Conservation (phyloP, 2,888 invertebrate species). For the Leptopilina drosophilae region DNA sequence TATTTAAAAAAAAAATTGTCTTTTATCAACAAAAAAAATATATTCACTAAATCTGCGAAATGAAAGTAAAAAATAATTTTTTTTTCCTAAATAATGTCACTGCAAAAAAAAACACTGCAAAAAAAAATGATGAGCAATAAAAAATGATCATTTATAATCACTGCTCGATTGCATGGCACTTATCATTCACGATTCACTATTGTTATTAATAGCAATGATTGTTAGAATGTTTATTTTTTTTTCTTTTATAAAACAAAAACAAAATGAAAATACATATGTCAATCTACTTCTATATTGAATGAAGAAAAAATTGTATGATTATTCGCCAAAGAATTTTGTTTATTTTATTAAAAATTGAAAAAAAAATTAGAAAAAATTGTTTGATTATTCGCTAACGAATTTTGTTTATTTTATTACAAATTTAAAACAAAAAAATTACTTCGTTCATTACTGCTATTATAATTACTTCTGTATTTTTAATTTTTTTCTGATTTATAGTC, state of each 20-base stretch:
- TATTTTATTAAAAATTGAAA: no score
- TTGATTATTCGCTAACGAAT: no score
- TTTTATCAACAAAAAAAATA: background rate
- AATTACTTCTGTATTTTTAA: no score
- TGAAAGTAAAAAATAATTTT: constrained; percentile 11
- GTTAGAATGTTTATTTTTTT: background rate
- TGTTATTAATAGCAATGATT: constrained; percentile 1
- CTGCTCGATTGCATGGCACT: constrained; percentile 40
- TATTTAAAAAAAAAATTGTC: background rate
- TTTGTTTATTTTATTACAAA: no score
- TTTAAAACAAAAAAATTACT: no score
- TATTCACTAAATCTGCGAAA: constrained; percentile 30
- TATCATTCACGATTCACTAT: background rate
- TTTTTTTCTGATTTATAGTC: no score
- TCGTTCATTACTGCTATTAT: no score
- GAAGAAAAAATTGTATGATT: no score
- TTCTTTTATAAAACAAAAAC: background rate
- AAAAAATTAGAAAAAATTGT: no score
- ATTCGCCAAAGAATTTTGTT: no score
- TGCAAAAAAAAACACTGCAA: background rate
- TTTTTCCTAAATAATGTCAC: background rate
- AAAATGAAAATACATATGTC: no score
- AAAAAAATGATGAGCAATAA: background rate
- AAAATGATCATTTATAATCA: constrained; percentile 11
- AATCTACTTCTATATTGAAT: no score